A percentile compares a stretch with the other conserved stretches of the same genome.
Conservation (phyloP, 1,140 invertebrate species). For the Ceratoteleas bidentatus region DNA sequence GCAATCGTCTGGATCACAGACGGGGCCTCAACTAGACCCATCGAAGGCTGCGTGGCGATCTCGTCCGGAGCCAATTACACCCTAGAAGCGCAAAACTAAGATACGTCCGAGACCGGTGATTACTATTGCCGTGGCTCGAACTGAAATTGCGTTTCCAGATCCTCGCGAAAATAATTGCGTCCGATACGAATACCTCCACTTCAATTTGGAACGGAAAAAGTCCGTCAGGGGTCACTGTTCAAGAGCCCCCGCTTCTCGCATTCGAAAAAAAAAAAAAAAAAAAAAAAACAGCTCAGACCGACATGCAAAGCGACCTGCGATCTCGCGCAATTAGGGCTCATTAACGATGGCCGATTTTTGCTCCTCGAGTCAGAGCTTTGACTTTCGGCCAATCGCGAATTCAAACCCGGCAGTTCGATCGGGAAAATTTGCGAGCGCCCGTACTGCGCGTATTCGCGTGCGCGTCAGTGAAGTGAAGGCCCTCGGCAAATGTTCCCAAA, state of each 20-base stretch:
- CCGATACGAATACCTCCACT: constrained; percentile 6
- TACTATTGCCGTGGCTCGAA: constrained; percentile 7
- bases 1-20: constrained; percentile 42
- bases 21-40: constrained; percentile 30
- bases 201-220: constrained; percentile 24
- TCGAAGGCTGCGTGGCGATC: constrained; percentile 21
- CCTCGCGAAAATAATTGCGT: constrained; percentile 18
- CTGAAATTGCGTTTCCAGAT: constrained; percentile 28
- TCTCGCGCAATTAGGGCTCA: constrained; percentile 1
- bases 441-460: no score
- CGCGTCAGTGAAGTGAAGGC: neutral
- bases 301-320: constrained; percentile 6
- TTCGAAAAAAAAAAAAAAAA: constrained; percentile 4
- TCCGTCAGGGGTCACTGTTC: neutral
- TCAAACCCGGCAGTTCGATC: no score
- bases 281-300: neutral
- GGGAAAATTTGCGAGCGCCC: no score
- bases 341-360: neutral
- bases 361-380: no score
- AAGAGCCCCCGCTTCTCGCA: neutral
- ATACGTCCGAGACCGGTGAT: constrained; percentile 38
- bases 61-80: constrained; percentile 56
- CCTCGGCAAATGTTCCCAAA: constrained; percentile 23
- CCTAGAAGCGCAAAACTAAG: constrained; percentile 54
- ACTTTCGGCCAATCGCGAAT: neutral